Percentiles rank a stretch among this genome's conserved stretches.
phyloP scores from a whole-genome alignment of 2,888 invertebrate genomes.

The Lasius fuliginosus region DNA sequence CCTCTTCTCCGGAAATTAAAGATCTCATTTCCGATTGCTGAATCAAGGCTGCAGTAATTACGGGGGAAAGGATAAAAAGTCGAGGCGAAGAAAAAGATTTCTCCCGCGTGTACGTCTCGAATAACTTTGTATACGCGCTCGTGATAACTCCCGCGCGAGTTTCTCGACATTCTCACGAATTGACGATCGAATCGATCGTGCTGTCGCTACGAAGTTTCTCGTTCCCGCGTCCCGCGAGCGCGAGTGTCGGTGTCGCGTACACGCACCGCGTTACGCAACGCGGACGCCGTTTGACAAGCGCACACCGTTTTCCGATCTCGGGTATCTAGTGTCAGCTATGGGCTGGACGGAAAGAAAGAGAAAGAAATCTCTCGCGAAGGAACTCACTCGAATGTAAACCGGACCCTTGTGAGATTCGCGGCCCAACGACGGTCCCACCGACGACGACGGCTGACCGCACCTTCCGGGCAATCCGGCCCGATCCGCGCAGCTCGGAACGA shows the following conservation, averaged over 20 bases:
- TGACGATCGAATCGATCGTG: conserved; percentile 55
- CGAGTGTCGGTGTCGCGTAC: conserved; percentile 72
- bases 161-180: conserved; percentile 60
- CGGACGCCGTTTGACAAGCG: conserved; percentile 72
- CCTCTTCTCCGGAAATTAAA: background rate
- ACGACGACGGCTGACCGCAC: conserved; percentile 84
- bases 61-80: background rate
- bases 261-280: conserved; percentile 78
- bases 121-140: conserved; percentile 18
- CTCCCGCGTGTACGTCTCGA: conserved; percentile 6
- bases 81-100: background rate
- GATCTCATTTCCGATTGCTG: background rate
- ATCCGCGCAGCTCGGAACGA: conserved; percentile 72
- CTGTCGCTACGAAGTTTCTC: conserved; percentile 65
- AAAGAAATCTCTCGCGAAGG: conserved; percentile 74
- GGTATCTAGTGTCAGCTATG: conserved; percentile 81
- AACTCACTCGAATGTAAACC: conserved; percentile 85
- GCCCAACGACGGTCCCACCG: conserved; percentile 84
- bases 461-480: conserved; percentile 83
- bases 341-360: conserved; percentile 68
- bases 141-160: conserved; percentile 19
- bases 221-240: conserved; percentile 35
- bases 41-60: background rate
- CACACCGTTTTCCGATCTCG: conserved; percentile 74
- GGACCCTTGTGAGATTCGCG: conserved; percentile 86